Base-by-base conservation (phyloP, 2,113 vertebrate genomes). In the Rhabdomys dilectus region DNA sequence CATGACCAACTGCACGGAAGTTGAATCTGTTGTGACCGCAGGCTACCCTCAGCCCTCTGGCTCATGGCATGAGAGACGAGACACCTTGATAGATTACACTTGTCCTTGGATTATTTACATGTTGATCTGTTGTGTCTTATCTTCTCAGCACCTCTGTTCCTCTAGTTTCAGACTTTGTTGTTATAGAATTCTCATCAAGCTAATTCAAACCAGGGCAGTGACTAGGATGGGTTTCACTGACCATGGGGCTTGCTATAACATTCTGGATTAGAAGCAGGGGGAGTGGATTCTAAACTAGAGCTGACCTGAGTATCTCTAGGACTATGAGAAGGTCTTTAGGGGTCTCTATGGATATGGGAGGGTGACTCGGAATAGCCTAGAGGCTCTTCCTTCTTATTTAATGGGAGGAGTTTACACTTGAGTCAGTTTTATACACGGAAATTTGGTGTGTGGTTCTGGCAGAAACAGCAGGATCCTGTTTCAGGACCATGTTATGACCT, bases 401-500 rank as follows among this genome's bases (percentile, higher is more conserved):
- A 7, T 36, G 36, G 53, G 42, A 36, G 22, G 53, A 62, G 24
- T 58, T 19, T 12, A 22, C 16, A 42, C 29, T 81, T 78, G 58
- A 39, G 64, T 56, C 68, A 86, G 5, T 53, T 76, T 82, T 56
- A 51, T n/a, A 53, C 7, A 19, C 13, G 39, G 51, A 48, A 22
- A n/a, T 75, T 96, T n/a, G 58, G 39, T 56, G 42, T 75, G 34
- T 70, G 58, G 17, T 70, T 92, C 66, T 81, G 22, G 93, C n/a
- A 19, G 76, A 39, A 64, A n/a, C 10, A 36, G 29, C 6, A 93
- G 51, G 21, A 51, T 34, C 29, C 58, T 36, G n/a, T 81, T 77
- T 48, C 73, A 87, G 34, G 82, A 82, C 60, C 22, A 7, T 15
- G 3, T 64, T 64, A 53, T 0, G 5, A 36, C 22, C 22, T 42